Evolutionary conservation across 2,113 vertebrate genomes (phyloP), one percentile per base, ranked within the genome.

Genomic region (Rhizomys pruinosus): DNA sequence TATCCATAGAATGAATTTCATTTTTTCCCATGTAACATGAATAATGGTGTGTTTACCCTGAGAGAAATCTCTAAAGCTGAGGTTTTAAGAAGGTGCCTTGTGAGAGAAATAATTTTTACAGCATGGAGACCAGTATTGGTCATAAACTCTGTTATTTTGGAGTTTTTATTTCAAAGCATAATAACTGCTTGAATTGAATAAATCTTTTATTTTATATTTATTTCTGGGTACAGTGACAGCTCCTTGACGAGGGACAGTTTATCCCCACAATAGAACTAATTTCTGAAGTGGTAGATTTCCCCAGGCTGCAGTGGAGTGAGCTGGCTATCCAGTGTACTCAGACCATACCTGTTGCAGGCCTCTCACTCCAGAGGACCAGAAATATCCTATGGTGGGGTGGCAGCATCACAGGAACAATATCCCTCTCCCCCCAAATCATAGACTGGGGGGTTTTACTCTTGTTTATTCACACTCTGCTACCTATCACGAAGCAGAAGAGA

Each of bases 181-280:
- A 20, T 7, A 47, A 61, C 59, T 39, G 90, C 82, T 94, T 93
- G 88, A 74, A 80, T 93, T 80, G 42, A 91, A 74, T 69, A 91
- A 82, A 55, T 85, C 23, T 77, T 94, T 84, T 87, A 88, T 93
- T 95, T 93, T 87, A 13, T 89, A 12, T 94, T 89, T 78, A 86
- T 94, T 92, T 87, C 47, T 95, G 69, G 71, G 66, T 57, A 68
- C 39, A 19, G 23, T 74, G 63, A 71, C 29, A 34, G 32, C 71
- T 86, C 84, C 59, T 90, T 92, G 63, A 77, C 84, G 34, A 52
- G 55, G 22, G 5, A 4, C n/a, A 87, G 72, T 90, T 86, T 92
- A 71, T 90, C 7, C 66, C 34, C 72, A 63, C 42, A 68, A 84
- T 69, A 77, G 91, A 61, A 77, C 23, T 63, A 63, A 64, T 90